Evolutionary conservation across 2,113 vertebrate species (phyloP).

Genomic region (Eurystomus gularis): DNA sequence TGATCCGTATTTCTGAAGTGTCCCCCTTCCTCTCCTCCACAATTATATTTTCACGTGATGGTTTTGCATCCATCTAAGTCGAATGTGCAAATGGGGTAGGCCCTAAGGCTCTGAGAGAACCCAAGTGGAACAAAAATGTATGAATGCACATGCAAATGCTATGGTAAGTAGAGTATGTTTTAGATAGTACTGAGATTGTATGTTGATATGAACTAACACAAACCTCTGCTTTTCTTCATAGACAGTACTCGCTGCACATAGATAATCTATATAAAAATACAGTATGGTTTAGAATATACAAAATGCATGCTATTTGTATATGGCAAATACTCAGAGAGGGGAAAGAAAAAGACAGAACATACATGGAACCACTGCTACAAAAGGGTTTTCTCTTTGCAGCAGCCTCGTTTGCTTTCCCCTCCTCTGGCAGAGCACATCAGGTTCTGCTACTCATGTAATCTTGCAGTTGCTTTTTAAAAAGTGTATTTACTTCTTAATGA

Average conservation of each 20-base stretch:
- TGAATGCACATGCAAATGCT: slow-evolving; percentile 47
- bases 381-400: not conserved
- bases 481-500: not conserved
- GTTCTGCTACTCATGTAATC: not conserved
- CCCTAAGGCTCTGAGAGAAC: slow-evolving; percentile 44
- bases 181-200: slow-evolving; percentile 26
- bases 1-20: not conserved
- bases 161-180: slow-evolving; percentile 39
- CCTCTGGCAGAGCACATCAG: not conserved
- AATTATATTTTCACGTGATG: not conserved
- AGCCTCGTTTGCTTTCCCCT: not conserved
- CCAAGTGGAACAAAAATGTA: slow-evolving; percentile 44
- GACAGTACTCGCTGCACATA: not conserved
- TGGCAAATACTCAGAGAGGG: not conserved
- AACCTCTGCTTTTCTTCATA: slow-evolving; percentile 29
- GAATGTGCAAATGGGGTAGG: slow-evolving; percentile 42
- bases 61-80: slow-evolving; percentile 35
- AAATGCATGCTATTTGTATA: not conserved
- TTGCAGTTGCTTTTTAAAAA: not conserved
- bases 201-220: slow-evolving; percentile 25
- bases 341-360: not conserved
- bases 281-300: not conserved
- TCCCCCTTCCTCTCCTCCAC: not conserved
- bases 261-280: not conserved
- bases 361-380: not conserved